Percentiles rank a stretch among this genome's conserved stretches.
Conservation (phyloP, 1,140 invertebrate species). For the Geopemphigus sp. region DNA sequence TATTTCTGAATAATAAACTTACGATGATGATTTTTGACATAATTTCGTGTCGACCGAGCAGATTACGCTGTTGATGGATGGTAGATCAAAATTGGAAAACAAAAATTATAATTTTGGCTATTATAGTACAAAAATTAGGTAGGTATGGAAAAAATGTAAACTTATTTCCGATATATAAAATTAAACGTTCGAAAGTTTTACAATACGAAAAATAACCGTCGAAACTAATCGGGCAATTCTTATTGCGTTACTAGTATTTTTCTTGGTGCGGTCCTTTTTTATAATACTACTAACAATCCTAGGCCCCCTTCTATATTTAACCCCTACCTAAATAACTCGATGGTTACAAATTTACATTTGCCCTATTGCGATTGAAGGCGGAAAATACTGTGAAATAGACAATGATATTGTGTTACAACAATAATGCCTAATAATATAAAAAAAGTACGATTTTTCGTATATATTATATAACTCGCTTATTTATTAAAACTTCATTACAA, state of each 20-base stretch:
- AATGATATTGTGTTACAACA: slow-evolving; percentile 10
- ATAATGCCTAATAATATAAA: background rate
- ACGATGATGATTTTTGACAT: background rate
- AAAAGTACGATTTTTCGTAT: background rate
- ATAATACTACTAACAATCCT: slow-evolving; percentile 15
- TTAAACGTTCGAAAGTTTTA: background rate
- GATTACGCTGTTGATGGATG: too few species aligned
- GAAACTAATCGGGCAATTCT: background rate
- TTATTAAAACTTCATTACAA: background rate
- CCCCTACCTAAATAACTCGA: background rate
- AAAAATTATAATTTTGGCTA: too few species aligned
- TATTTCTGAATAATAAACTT: background rate
- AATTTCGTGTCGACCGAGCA: background rate
- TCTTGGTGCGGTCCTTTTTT: slow-evolving; percentile 17
- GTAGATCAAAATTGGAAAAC: too few species aligned
- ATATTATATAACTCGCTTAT: background rate
- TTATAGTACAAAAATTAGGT: too few species aligned
- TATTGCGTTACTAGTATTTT: background rate
- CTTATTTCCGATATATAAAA: background rate
- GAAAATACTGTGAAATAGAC: slow-evolving; percentile 12
- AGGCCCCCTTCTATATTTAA: background rate
- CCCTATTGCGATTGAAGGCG: slow-evolving; percentile 8
- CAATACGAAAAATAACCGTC: background rate
- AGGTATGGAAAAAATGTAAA: too few species aligned
- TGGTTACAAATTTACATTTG: slow-evolving; percentile 11